Evolutionary conservation across 2,888 invertebrate species (phyloP), one percentile per base, ranked within the genome.

Genomic region (Sarcophaga rosellei): DNA sequence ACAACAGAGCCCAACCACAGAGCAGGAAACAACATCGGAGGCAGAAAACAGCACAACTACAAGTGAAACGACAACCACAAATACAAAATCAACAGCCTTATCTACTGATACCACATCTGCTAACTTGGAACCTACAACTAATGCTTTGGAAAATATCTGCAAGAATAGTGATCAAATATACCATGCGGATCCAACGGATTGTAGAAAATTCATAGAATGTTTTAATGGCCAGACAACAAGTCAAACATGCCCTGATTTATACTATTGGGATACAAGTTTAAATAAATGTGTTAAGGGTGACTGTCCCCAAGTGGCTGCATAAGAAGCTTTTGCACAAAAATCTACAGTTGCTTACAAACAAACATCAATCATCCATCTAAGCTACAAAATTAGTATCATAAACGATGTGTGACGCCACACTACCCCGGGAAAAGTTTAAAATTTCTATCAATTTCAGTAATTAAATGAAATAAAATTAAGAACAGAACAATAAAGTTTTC

Each of bases 181-280:
- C n/a, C 66, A 66, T 23, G 35, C 66, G 0, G 61, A 72, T 79
- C 70, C 70, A 0, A 25, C 65, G 23, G 47, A 79, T 61, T 81
- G 85, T 47, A 74, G 6, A 12, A 69, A 75, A 17, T 85, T 81
- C 25, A 75, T 81, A 44, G 77, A 85, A 74, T 85, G 85, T 47
- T 6, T 21, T 6, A 4, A 78, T n/a, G 81, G 74, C 2, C 12
- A 21, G 3, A 35, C 74, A 0, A 23, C 65, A 11, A 23, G 8
- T 12, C 47, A 70, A 0, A 5, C 8, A 2, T 85, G 85, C 61
- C 85, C 85, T 4, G 2, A 17, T 0, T 15, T 23, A 8, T 63
- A 69, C 63, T 75, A 74, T 75, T 85, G 85, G 85, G 61, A 85
- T 75, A 20, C 4, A 1, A 20, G 57, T 0, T 23, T n/a, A 4